Evolutionary conservation across 2,888 invertebrate species (phyloP).

Genomic region (Polia nebulosa): DNA sequence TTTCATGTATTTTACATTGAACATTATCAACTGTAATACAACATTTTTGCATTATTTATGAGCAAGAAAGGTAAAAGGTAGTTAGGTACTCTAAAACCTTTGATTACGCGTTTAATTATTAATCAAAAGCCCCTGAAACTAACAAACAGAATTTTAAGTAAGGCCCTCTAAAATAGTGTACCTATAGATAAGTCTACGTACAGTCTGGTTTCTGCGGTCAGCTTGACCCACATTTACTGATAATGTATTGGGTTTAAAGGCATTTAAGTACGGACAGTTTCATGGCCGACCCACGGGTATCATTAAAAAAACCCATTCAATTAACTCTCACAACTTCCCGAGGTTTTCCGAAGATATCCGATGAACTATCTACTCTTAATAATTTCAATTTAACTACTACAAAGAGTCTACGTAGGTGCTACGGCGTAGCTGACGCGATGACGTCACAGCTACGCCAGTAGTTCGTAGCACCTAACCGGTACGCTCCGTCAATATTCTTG

Average conservation of each 20-base stretch:
- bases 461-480: constrained; percentile 27
- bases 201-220: constrained; percentile 30
- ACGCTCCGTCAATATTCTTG: not conserved
- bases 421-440: constrained; percentile 33
- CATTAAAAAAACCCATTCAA: constrained; percentile 66
- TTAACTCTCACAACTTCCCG: constrained; percentile 44
- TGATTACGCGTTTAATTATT: constrained; percentile 37
- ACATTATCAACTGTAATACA: not conserved
- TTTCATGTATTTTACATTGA: not conserved
- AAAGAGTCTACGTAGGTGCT: constrained; percentile 15
- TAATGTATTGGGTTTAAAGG: constrained; percentile 61
- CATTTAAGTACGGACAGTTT: constrained; percentile 63
- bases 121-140: constrained; percentile 42
- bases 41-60: constrained; percentile 18
- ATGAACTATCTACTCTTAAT: constrained; percentile 8
- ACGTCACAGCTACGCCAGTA: constrained; percentile 30
- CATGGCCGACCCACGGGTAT: constrained; percentile 48
- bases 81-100: constrained; percentile 5
- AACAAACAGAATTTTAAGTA: constrained; percentile 44
- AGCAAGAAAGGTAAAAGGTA: constrained; percentile 1
- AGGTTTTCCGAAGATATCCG: constrained; percentile 21
- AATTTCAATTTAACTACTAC: too few relatives aligned
- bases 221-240: constrained; percentile 60
- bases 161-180: constrained; percentile 17
- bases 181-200: constrained; percentile 6